Conservation (phyloP, 2,888 invertebrate species). For the Schrankia costaestrigalis region DNA sequence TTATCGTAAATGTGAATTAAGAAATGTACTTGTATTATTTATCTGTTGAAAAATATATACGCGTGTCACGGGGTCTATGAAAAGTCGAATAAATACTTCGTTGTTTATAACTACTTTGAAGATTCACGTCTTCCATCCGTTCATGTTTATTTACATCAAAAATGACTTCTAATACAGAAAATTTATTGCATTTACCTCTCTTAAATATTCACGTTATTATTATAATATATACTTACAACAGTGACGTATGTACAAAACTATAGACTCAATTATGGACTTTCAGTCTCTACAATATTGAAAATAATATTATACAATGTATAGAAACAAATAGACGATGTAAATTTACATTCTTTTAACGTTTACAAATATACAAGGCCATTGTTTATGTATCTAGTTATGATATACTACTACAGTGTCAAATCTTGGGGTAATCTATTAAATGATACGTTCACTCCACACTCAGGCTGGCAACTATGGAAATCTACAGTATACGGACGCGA, state of each 20-base stretch:
- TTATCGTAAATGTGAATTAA: slow-evolving; percentile 12
- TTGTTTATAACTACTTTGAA: slow-evolving; percentile 50
- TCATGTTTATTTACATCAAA: slow-evolving; percentile 66
- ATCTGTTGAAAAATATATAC: slow-evolving; percentile 20
- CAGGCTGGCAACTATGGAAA: slow-evolving; percentile 26
- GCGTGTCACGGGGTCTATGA: slow-evolving; percentile 22
- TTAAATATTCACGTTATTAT: slow-evolving; percentile 70
- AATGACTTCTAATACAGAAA: slow-evolving; percentile 72
- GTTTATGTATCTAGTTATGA: slow-evolving; percentile 44
- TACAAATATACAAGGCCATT: slow-evolving; percentile 72
- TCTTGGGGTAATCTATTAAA: slow-evolving; percentile 35
- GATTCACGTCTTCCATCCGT: slow-evolving; percentile 49
- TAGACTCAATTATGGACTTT: slow-evolving; percentile 80
- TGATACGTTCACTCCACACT: slow-evolving; percentile 15
- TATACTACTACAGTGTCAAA: slow-evolving; percentile 39
- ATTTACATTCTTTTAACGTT: slow-evolving; percentile 56
- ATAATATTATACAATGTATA: slow-evolving; percentile 60
- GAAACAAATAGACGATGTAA: slow-evolving; percentile 53
- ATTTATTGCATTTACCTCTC: slow-evolving; percentile 74
- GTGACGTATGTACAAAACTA: slow-evolving; percentile 78
- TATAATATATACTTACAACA: slow-evolving; percentile 76
- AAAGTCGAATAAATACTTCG: slow-evolving; percentile 35
- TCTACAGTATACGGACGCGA: not conserved
- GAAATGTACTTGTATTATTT: slow-evolving; percentile 8
- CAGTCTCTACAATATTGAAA: slow-evolving; percentile 75